Evolutionary conservation across 2,797 vertebrate genomes (phyloP).

Genomic region (Odontamblyopus rebecca): DNA sequence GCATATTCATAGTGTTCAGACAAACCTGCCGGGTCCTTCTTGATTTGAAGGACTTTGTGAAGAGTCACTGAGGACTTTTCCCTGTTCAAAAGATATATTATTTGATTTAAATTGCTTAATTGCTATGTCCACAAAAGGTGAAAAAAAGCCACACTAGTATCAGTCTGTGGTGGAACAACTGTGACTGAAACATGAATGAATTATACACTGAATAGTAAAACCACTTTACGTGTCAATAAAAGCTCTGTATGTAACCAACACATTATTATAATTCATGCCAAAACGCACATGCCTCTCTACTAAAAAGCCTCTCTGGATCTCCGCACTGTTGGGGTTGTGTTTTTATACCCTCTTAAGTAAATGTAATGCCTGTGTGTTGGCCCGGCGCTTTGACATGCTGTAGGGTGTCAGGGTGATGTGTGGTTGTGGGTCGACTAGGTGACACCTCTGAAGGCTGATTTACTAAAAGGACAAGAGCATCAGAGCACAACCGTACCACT

Average conservation of each 20-base stretch:
- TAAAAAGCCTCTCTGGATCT: not conserved
- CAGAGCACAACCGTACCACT: conserved; percentile 95
- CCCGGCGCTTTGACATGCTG: conserved; percentile 65
- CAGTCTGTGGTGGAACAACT: not conserved
- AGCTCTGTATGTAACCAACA: not conserved
- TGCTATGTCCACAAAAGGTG: too few species aligned
- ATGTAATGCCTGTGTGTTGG: conserved; percentile 15
- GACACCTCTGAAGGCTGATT: conserved; percentile 95
- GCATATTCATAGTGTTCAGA: too few species aligned
- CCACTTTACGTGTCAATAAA: not conserved
- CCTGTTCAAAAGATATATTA: too few species aligned
- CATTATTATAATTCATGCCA: not conserved
- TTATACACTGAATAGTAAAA: not conserved
- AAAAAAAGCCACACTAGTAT: not conserved
- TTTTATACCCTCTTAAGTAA: conserved; percentile 35
- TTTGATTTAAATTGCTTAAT: not conserved
- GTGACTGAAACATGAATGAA: not conserved
- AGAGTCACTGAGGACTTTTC: too few species aligned
- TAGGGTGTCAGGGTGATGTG: conserved; percentile 88
- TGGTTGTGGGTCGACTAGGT: conserved; percentile 72
- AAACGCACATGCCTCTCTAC: not conserved
- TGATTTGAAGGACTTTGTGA: too few species aligned
- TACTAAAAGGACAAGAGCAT: conserved; percentile 99
- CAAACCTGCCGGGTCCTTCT: too few species aligned
- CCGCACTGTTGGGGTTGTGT: not conserved